phyloP scores from a whole-genome alignment of 2,888 invertebrate species.

The Atethmia centrago region DNA sequence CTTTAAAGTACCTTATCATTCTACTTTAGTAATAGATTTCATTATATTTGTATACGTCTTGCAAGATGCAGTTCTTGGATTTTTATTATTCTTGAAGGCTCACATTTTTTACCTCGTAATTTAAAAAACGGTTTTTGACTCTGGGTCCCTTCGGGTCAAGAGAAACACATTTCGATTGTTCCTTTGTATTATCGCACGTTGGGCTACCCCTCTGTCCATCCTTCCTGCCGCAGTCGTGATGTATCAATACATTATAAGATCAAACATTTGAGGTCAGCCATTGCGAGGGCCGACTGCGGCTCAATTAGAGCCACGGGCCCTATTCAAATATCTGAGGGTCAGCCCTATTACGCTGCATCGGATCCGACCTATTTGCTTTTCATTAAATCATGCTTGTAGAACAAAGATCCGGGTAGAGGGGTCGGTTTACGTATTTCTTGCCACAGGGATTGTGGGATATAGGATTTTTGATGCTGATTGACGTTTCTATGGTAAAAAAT shows the following conservation, averaged over 20 bases:
- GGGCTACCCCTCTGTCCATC: neutral
- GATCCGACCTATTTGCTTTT: conserved; percentile 71
- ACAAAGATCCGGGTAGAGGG: conserved; percentile 44
- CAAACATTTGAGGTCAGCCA: conserved; percentile 47
- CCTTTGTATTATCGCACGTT: no score
- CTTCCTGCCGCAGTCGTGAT: neutral
- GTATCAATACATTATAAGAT: conserved; percentile 53
- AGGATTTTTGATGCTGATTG: neutral
- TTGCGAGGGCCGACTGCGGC: conserved; percentile 32
- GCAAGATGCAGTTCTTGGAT: neutral
- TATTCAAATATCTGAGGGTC: conserved; percentile 65
- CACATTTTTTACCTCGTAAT: neutral
- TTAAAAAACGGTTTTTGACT: neutral
- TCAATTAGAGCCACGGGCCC: conserved; percentile 61
- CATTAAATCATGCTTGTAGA: conserved; percentile 68
- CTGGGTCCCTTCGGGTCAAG: neutral
- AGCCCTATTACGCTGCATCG: conserved; percentile 63
- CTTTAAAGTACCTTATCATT: neutral
- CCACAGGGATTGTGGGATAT: neutral
- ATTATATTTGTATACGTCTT: neutral
- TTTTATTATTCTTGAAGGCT: neutral
- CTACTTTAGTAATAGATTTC: neutral
- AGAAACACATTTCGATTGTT: conserved; percentile 3
- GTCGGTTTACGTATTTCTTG: conserved; percentile 28
- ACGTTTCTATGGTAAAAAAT: neutral